Percentiles rank a stretch among this genome's conserved stretches.
These are phyloP conservation scores for Eudemis profundana DNA, from an alignment of 2,888 invertebrate species.

Conservation along the genomic window DNA sequence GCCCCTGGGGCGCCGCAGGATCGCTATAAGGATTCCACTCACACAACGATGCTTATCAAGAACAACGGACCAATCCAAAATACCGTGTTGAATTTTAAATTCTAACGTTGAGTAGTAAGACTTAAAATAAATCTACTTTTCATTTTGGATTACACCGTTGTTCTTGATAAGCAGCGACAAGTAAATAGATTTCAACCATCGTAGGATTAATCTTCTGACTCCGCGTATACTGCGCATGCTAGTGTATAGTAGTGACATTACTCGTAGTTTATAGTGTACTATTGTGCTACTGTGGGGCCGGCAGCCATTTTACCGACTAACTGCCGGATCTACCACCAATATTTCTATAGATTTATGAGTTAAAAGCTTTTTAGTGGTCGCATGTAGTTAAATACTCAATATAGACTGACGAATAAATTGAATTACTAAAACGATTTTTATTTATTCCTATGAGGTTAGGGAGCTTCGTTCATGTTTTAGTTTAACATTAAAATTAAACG, in stretches of 20 bases:
- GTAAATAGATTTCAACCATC: too few species aligned
- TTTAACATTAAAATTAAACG: too few species aligned
- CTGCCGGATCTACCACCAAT: conserved; percentile 23
- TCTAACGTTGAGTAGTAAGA: too few species aligned
- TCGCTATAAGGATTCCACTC: too few species aligned
- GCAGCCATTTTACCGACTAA: conserved; percentile 26
- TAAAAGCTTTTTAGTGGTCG: conserved; percentile 27
- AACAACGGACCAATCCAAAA: too few species aligned
- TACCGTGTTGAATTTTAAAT: too few species aligned
- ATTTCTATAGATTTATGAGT: conserved; percentile 32
- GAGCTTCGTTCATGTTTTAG: too few species aligned
- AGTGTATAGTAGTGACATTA: conserved; percentile 50
- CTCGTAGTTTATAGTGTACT: conserved; percentile 56
- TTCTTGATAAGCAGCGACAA: too few species aligned
- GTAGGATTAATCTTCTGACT: conserved; percentile 34
- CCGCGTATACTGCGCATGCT: conserved; percentile 50
- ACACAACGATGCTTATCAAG: too few species aligned
- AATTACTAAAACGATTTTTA: conserved; percentile 4
- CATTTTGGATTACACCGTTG: too few species aligned
- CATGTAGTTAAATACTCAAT: conserved; percentile 31
- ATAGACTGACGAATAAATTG: conserved; percentile 10
- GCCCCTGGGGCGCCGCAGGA: too few species aligned
- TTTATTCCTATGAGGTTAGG: neutral
- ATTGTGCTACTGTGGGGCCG: conserved; percentile 64
- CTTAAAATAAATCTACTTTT: too few species aligned